Percentiles rank a stretch among this genome's conserved stretches.
Conservation (phyloP, 2,113 vertebrate species). For the Chloropsis cyanopogon region DNA sequence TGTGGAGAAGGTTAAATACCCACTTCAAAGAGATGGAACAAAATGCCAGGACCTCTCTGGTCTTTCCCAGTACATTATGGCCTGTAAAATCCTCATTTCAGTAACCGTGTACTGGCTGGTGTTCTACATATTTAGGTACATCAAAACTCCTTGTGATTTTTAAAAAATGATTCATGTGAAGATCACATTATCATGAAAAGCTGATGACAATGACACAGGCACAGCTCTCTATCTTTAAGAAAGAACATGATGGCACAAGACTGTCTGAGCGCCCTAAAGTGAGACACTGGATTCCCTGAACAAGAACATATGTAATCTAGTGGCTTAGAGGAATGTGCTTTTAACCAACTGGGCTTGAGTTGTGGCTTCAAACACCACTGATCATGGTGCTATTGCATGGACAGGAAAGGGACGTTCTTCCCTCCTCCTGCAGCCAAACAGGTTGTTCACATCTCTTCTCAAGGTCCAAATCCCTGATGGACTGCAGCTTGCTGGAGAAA, state of each 20-base stretch:
- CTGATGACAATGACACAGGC: background rate
- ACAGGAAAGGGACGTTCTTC: background rate
- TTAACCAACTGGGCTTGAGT: background rate
- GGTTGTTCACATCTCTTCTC: background rate
- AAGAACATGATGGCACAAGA: background rate
- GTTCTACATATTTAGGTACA: background rate
- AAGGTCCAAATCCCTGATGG: too few species aligned
- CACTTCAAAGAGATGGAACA: background rate
- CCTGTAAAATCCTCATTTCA: background rate
- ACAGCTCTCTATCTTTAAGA: background rate
- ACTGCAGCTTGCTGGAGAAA: background rate
- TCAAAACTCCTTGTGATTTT: background rate
- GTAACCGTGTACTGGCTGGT: background rate
- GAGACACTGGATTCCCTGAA: background rate
- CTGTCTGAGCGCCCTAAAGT: background rate
- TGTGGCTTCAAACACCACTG: background rate
- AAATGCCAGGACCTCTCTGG: background rate
- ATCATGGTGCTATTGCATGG: accelerated
- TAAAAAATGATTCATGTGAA: background rate
- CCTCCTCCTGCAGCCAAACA: background rate
- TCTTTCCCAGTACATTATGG: background rate
- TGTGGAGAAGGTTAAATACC: background rate
- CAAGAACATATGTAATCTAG: background rate
- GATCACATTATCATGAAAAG: background rate
- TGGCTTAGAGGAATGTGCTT: background rate